Conservation (phyloP, 2,113 vertebrate species). For the Dendrocopos noguchii region DNA sequence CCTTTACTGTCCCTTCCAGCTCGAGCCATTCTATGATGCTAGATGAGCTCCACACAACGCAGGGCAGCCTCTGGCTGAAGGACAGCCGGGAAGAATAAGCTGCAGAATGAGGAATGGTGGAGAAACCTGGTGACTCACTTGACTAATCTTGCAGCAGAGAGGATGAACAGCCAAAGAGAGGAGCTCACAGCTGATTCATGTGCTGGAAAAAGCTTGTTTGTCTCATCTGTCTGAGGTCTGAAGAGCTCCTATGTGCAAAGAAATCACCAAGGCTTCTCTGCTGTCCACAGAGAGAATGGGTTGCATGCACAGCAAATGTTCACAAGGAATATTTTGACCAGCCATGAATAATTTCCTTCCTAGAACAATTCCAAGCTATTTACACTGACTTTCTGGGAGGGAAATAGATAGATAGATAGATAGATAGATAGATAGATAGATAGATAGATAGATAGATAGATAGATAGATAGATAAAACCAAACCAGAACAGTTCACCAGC, state of each 20-base stretch:
- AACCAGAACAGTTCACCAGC: neutral
- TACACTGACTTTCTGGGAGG: neutral
- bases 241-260: neutral
- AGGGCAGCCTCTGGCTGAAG: neutral
- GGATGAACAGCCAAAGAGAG: neutral
- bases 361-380: neutral
- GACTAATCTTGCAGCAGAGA: neutral
- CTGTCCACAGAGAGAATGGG: neutral
- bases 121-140: neutral
- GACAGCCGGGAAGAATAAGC: neutral
- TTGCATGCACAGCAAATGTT: neutral
- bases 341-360: neutral
- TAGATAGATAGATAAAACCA: too few relatives aligned
- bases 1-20: too few relatives aligned
- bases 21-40: too few relatives aligned
- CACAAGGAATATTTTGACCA: neutral
- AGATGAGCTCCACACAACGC: accelerated
- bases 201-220: neutral
- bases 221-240: neutral
- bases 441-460: too few relatives aligned
- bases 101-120: neutral
- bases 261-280: neutral
- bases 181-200: neutral
- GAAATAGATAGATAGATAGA: too few relatives aligned
- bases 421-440: too few relatives aligned